A percentile compares a stretch with the other conserved stretches of the same genome.
Conservation (phyloP, 2,113 vertebrate species). For the Aptenodytes patagonicus region DNA sequence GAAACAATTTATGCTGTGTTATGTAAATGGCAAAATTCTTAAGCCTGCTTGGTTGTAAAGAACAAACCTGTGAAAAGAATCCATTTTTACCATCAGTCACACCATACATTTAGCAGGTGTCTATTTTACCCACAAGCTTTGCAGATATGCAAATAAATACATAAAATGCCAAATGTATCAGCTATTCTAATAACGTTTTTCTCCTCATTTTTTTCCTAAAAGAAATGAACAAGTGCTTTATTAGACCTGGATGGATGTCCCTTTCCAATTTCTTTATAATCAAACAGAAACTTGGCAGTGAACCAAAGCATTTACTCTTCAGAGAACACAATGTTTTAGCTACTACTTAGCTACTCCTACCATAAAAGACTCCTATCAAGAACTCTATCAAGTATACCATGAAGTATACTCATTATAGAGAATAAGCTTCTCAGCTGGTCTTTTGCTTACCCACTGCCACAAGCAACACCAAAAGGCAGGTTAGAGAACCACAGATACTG, state of each 20-base stretch:
- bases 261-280: conserved; percentile 1
- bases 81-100: conserved; percentile 47
- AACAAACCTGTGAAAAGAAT: conserved; percentile 55
- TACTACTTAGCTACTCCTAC: conserved; percentile 5
- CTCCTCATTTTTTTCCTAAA: not conserved
- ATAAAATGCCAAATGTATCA: conserved; percentile 20
- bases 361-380: conserved; percentile 4
- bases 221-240: not conserved
- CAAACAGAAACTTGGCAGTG: conserved; percentile 12
- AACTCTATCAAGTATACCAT: not conserved
- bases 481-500: not conserved
- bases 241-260: not conserved
- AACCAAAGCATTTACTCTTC: conserved; percentile 16
- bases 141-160: conserved; percentile 48
- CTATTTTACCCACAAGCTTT: conserved; percentile 49
- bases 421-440: not conserved
- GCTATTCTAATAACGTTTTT: not conserved
- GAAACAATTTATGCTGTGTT: conserved; percentile 61
- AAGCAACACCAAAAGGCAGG: not conserved
- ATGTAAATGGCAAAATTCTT: conserved; percentile 51
- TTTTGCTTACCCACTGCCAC: not conserved
- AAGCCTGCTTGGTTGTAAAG: conserved; percentile 41
- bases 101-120: conserved; percentile 53
- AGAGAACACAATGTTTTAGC: not conserved
- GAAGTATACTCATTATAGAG: not conserved